Evolutionary conservation across 2,888 invertebrate genomes (phyloP).

Genomic region (Ectobius pallidus): DNA sequence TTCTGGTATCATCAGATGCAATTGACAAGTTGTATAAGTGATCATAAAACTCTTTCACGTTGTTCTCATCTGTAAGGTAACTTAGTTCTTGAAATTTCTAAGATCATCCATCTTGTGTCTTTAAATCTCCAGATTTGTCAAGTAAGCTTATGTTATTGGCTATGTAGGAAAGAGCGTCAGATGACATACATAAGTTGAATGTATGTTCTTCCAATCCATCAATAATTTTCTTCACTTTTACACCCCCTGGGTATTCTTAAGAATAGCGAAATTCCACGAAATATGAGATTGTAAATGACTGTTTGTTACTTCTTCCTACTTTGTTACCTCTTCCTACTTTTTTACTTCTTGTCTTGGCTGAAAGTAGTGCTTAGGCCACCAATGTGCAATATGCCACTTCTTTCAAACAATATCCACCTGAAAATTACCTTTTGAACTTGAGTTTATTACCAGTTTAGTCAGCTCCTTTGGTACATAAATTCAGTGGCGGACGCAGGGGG

Average conservation of each 20-base stretch:
- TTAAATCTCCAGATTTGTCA: not conserved
- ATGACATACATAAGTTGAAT: not conserved
- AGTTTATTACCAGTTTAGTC: not conserved
- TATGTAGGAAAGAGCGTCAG: not conserved
- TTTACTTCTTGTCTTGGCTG: not conserved
- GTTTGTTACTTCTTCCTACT: not conserved
- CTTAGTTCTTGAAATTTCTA: not conserved
- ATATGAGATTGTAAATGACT: not conserved
- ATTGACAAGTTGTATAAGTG: not conserved
- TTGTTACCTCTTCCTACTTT: too few relatives aligned
- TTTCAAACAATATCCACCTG: too few relatives aligned
- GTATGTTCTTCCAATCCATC: slow-evolving; percentile 11
- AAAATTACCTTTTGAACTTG: not conserved
- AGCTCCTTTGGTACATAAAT: not conserved
- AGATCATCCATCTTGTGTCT: slow-evolving; percentile 1
- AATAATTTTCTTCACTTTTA: not conserved
- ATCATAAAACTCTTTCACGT: too few relatives aligned
- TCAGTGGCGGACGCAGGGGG: too few relatives aligned
- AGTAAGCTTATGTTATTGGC: not conserved
- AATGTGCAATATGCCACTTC: not conserved
- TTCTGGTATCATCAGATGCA: too few relatives aligned
- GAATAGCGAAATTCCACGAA: too few relatives aligned
- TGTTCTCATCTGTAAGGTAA: not conserved
- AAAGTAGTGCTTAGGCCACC: not conserved
- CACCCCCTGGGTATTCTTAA: not conserved